These are phyloP conservation scores for Galerucella calmariensis DNA, from an alignment of 2,888 invertebrate species.

Conservation along the genomic window DNA sequence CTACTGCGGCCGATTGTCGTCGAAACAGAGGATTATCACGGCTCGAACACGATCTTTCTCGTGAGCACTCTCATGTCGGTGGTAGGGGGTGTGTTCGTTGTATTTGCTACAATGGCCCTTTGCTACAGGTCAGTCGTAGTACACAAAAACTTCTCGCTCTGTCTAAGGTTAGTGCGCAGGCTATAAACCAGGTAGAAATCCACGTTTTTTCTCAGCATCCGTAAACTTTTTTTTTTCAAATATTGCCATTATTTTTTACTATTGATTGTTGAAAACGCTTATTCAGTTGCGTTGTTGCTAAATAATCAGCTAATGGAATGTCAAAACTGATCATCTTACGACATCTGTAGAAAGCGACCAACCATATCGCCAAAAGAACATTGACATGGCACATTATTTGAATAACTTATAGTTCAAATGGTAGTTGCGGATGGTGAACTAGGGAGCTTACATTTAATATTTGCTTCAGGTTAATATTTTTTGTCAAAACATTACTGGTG, in stretches of 20 bases:
- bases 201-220: slow-evolving; percentile 62
- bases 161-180: slow-evolving; percentile 98
- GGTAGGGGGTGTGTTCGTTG: slow-evolving; percentile 98
- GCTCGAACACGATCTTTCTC: slow-evolving; percentile 97
- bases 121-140: slow-evolving; percentile 99
- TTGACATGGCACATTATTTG: too few relatives aligned
- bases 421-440: too few relatives aligned
- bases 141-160: slow-evolving; percentile 98
- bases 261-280: slow-evolving; percentile 51
- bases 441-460: too few relatives aligned
- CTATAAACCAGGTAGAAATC: slow-evolving; percentile 72
- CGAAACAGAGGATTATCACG: slow-evolving; percentile 91
- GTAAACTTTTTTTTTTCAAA: slow-evolving; percentile 43
- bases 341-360: neutral
- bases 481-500: too few relatives aligned
- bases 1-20: slow-evolving; percentile 47
- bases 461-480: too few relatives aligned
- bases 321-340: slow-evolving; percentile 29
- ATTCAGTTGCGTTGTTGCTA: slow-evolving; percentile 52
- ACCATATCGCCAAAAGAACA: neutral
- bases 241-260: slow-evolving; percentile 35
- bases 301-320: slow-evolving; percentile 40
- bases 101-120: slow-evolving; percentile 98
- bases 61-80: slow-evolving; percentile 98
- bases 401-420: too few relatives aligned